Percentiles rank a stretch among this genome's conserved stretches.
phyloP scores from a whole-genome alignment of 2,113 vertebrate genomes.

The Myrmecophaga tridactyla region DNA sequence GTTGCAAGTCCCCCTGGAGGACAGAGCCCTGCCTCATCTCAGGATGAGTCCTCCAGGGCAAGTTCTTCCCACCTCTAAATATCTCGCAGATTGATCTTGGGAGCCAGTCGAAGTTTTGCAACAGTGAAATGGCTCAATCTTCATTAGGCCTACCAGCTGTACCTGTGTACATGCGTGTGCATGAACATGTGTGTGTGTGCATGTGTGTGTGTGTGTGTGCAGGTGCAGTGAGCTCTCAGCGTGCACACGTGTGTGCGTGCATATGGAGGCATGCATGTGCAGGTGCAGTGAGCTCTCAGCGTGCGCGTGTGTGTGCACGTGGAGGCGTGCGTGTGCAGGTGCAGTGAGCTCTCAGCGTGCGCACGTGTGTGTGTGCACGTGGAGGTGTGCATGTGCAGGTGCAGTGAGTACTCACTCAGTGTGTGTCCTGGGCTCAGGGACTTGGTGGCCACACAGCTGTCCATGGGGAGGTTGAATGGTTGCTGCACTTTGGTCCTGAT shows the following conservation, averaged over 20 bases:
- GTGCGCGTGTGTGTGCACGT: not conserved
- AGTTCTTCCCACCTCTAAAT: not conserved
- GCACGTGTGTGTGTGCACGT: rapidly evolving
- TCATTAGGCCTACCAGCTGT: not conserved
- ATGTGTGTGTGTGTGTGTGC: rapidly evolving
- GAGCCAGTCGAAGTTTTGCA: not conserved
- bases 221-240: no score
- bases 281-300: no score
- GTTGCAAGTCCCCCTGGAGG: no score
- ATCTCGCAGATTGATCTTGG: not conserved
- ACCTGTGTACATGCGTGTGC: rapidly evolving
- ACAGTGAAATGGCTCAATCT: not conserved
- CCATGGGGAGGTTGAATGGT: constrained; percentile 92
- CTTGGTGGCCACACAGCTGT: constrained; percentile 85
- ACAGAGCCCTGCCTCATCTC: not conserved
- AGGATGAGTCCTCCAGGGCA: no score
- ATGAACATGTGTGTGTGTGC: not conserved
- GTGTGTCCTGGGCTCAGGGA: constrained; percentile 91
- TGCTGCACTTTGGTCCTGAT: constrained; percentile 95
- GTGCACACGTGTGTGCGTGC: not conserved
- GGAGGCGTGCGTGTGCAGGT: not conserved
- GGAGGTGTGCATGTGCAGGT: not conserved
- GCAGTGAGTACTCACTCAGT: constrained; percentile 85
- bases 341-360: not conserved
- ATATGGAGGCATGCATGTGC: not conserved